Percentiles rank a stretch among this genome's conserved stretches.
These are phyloP conservation scores for Aphidoletes aphidimyza DNA, from an alignment of 2,888 invertebrate species.

Conservation along the genomic window DNA sequence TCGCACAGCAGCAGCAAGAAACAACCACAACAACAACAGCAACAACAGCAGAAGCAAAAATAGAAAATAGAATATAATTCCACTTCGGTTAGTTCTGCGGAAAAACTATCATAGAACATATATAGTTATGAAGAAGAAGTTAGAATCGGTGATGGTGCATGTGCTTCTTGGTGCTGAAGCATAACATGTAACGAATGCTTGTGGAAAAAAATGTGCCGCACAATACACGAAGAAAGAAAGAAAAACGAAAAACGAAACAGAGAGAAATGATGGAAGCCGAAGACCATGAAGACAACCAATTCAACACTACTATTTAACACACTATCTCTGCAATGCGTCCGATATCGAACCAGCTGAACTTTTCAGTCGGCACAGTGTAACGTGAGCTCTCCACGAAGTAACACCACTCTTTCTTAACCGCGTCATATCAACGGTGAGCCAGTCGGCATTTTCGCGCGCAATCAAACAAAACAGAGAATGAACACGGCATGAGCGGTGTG, in stretches of 20 bases:
- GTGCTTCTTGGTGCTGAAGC: neutral
- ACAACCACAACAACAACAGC: too few relatives aligned
- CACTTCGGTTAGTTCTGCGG: neutral
- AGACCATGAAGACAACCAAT: too few relatives aligned
- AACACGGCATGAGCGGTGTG: too few relatives aligned
- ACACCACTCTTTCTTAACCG: neutral
- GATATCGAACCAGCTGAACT: conserved; percentile 1
- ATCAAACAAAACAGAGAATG: neutral
- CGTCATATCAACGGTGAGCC: neutral
- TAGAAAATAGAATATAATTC: conserved; percentile 44
- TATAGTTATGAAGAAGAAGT: too few relatives aligned
- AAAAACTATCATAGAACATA: neutral
- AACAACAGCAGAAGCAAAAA: too few relatives aligned
- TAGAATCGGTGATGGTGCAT: neutral
- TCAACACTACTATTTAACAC: conserved; percentile 43
- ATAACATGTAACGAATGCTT: neutral
- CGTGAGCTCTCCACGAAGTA: neutral
- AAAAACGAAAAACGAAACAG: neutral
- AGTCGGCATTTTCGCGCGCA: neutral
- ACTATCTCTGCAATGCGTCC: conserved; percentile 37
- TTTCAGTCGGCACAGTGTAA: conserved; percentile 3
- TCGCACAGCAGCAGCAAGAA: too few relatives aligned
- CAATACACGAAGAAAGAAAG: conserved; percentile 1
- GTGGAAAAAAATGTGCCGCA: neutral
- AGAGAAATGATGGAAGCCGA: neutral